Conservation (phyloP, 2,888 invertebrate species). For the Caradrina kadenii region DNA sequence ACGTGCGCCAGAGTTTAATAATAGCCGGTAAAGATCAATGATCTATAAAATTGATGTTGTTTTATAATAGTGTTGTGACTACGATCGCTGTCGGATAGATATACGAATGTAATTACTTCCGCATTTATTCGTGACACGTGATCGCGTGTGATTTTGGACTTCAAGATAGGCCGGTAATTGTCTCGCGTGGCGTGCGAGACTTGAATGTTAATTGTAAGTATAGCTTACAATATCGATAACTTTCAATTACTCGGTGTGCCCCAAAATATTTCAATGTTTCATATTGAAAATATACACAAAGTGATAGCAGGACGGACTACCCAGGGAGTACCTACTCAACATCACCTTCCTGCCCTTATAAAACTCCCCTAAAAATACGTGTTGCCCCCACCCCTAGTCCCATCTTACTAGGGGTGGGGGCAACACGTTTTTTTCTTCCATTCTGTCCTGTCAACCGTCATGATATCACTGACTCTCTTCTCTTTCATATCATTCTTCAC, state of each 20-base stretch:
- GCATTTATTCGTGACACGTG: slow-evolving; percentile 23
- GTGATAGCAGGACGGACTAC: too few relatives aligned
- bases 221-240: neutral
- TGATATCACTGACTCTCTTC: too few relatives aligned
- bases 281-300: too few relatives aligned
- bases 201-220: neutral
- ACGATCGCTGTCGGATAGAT: slow-evolving; percentile 28
- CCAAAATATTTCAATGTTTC: too few relatives aligned
- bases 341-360: too few relatives aligned
- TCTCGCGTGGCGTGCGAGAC: neutral
- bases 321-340: too few relatives aligned
- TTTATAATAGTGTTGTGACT: slow-evolving; percentile 57
- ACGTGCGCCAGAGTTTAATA: slow-evolving; percentile 66
- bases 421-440: too few relatives aligned
- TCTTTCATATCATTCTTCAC: too few relatives aligned
- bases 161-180: neutral
- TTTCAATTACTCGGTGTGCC: neutral
- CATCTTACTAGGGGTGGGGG: too few relatives aligned
- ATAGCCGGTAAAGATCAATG: slow-evolving; percentile 68
- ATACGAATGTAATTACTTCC: slow-evolving; percentile 43
- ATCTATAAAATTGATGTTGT: slow-evolving; percentile 68
- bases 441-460: too few relatives aligned
- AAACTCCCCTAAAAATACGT: too few relatives aligned
- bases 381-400: too few relatives aligned
- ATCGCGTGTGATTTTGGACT: slow-evolving; percentile 5